These are phyloP conservation scores for Malthinus flaveolus DNA, from an alignment of 2,888 invertebrate genomes.

Conservation along the genomic window DNA sequence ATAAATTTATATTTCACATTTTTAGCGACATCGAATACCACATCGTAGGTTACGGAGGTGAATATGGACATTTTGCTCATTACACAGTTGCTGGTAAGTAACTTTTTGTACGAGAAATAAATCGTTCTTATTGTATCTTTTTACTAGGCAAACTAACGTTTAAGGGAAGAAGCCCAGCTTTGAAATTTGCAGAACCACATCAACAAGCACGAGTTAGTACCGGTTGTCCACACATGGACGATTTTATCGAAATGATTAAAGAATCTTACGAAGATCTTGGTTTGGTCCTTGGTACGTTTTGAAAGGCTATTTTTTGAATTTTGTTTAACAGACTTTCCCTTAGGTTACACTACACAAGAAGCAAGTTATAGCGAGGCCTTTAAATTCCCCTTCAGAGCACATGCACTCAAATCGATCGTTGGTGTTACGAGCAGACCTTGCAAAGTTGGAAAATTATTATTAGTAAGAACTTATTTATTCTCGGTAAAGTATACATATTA, in stretches of 20 bases:
- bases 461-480: slow-evolving; percentile 56
- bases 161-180: slow-evolving; percentile 57
- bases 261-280: slow-evolving; percentile 46
- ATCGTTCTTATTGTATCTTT: not conserved
- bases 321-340: too few relatives aligned
- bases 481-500: not conserved
- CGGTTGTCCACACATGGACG: slow-evolving; percentile 40
- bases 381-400: slow-evolving; percentile 74
- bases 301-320: not conserved
- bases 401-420: slow-evolving; percentile 74
- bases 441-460: slow-evolving; percentile 57
- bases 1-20: slow-evolving; percentile 8
- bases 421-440: slow-evolving; percentile 67
- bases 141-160: slow-evolving; percentile 45
- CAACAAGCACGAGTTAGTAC: slow-evolving; percentile 38
- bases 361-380: slow-evolving; percentile 66
- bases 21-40: slow-evolving; percentile 62
- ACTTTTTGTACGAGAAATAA: too few relatives aligned
- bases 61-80: slow-evolving; percentile 60
- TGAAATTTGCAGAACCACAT: slow-evolving; percentile 46
- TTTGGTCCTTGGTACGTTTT: slow-evolving; percentile 39
- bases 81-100: slow-evolving; percentile 60
- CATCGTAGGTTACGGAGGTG: slow-evolving; percentile 63
- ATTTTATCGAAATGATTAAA: slow-evolving; percentile 39
- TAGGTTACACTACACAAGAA: slow-evolving; percentile 27